Percentiles rank a stretch among this genome's conserved stretches.
phyloP scores from a whole-genome alignment of 2,113 vertebrate species.

The Podarcis muralis region DNA sequence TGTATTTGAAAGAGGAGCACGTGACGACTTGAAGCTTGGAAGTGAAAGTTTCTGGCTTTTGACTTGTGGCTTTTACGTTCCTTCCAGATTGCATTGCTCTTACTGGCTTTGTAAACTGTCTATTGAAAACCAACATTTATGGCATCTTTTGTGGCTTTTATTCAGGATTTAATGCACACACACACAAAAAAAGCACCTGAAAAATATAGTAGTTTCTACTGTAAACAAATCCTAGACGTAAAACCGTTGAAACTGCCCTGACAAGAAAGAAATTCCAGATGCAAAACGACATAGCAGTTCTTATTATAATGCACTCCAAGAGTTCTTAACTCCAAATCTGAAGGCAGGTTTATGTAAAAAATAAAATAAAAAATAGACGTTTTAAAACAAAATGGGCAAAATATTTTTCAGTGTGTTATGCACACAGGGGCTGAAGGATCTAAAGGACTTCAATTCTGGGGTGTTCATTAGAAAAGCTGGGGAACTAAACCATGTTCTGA shows the following conservation, averaged over 20 bases:
- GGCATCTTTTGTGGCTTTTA: not conserved
- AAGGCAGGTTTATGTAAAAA: not conserved
- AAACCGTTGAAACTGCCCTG: not conserved
- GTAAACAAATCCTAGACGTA: not conserved
- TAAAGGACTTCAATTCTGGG: not conserved
- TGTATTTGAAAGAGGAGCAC: conserved; percentile 1
- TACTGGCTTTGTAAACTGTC: not conserved
- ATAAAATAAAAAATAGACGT: not conserved
- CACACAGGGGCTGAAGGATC: not conserved
- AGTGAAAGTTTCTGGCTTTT: not conserved
- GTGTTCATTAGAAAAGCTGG: not conserved
- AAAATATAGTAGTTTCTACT: not conserved
- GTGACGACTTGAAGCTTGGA: not conserved
- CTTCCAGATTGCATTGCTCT: not conserved
- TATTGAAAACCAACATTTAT: not conserved
- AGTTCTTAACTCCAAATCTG: not conserved
- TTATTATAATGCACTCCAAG: not conserved
- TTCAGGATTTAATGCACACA: not conserved
- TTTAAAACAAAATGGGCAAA: not conserved
- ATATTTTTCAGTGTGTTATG: not conserved
- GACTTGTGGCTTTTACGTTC: not conserved
- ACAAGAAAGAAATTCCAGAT: not conserved
- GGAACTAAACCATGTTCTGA: not conserved
- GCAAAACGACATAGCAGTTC: not conserved
- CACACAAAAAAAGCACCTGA: not conserved